A percentile compares a stretch with the other conserved stretches of the same genome.
Conservation (phyloP, 2,113 vertebrate species). For the Notechis scutatus region DNA sequence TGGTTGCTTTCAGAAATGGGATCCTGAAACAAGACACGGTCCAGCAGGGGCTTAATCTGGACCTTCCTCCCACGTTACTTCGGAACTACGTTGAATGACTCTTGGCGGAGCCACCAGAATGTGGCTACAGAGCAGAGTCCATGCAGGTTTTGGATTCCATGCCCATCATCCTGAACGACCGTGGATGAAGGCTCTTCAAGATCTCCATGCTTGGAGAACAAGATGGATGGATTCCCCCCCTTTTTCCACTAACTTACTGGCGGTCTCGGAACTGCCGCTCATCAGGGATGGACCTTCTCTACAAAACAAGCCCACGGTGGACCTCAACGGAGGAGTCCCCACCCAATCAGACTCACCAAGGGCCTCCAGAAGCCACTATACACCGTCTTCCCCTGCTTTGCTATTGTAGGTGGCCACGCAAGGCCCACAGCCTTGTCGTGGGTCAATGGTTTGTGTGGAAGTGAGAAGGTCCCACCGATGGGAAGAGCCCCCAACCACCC, state of each 20-base stretch:
- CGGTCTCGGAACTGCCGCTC: not conserved
- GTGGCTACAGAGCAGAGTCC: not conserved
- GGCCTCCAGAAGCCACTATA: not conserved
- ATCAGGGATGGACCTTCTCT: not conserved
- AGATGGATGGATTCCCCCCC: not conserved
- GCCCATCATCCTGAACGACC: not conserved
- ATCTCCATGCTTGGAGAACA: not conserved
- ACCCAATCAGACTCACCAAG: not conserved
- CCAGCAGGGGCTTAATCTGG: not conserved
- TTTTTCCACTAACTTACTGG: not conserved
- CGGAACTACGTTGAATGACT: not conserved
- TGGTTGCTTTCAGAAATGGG: not conserved
- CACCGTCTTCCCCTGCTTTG: not conserved
- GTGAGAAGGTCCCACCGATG: accelerated
- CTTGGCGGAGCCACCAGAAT: not conserved
- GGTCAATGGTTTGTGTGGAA: not conserved
- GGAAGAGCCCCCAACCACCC: not conserved
- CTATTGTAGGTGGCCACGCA: not conserved
- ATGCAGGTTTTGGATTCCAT: not conserved
- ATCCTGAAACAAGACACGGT: not conserved
- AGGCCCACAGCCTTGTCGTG: not conserved
- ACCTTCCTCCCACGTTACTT: not conserved
- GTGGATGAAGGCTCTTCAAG: not conserved
- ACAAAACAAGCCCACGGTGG: no score
- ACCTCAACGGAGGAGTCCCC: no score